A percentile compares a stretch with the other conserved stretches of the same genome.
These are phyloP conservation scores for Rhinolophus sinicus DNA, from an alignment of 2,113 vertebrate genomes.

Conservation along the genomic window DNA sequence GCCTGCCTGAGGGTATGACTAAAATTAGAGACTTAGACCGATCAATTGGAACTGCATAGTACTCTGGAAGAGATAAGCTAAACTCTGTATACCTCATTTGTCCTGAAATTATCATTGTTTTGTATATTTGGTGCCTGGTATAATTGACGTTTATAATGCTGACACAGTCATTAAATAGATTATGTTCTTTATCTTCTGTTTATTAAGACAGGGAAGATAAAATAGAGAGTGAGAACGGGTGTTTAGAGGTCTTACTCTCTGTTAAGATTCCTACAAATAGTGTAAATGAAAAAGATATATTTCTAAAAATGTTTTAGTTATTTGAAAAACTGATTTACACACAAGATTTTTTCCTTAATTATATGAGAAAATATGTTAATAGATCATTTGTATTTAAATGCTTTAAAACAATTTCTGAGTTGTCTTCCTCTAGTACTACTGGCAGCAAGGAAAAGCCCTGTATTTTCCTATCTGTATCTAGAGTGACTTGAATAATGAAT, in stretches of 20 bases:
- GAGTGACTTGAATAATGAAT: not conserved
- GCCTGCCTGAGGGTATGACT: not conserved
- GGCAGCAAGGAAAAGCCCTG: not conserved
- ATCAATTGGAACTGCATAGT: not conserved
- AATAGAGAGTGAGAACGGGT: not conserved
- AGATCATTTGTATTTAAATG: conserved; percentile 22
- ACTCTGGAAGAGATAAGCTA: not conserved
- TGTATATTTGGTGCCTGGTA: not conserved
- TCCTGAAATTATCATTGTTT: conserved; percentile 13
- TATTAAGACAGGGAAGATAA: conserved; percentile 23
- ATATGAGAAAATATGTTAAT: conserved; percentile 22
- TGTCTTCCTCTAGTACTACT: not conserved
- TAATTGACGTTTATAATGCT: conserved; percentile 1
- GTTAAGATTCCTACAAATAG: not conserved
- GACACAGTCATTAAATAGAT: not conserved
- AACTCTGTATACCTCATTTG: not conserved
- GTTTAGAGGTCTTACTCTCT: not conserved
- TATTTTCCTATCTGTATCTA: conserved; percentile 27
- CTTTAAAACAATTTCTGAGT: not conserved
- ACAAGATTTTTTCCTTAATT: not conserved
- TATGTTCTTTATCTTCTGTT: conserved; percentile 10
- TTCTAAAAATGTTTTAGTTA: not conserved
- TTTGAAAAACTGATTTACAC: conserved; percentile 11
- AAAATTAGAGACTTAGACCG: conserved; percentile 36
- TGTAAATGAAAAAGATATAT: not conserved